Conservation (phyloP, 2,113 vertebrate genomes). For the Amazona guildingii region DNA sequence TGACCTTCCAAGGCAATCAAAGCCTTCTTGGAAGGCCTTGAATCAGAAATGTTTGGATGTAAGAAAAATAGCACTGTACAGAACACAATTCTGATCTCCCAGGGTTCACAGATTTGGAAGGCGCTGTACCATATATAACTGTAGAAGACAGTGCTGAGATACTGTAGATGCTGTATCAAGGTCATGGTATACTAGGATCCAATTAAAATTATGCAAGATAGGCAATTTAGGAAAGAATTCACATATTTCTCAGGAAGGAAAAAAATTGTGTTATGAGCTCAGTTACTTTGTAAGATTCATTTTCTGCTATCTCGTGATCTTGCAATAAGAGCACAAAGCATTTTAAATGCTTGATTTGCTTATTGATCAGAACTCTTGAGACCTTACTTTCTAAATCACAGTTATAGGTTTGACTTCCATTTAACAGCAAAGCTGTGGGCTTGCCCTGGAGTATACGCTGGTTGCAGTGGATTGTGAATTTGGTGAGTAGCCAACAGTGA, state of each 20-base stretch:
- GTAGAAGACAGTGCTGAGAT: conserved; percentile 1
- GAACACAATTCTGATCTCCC: neutral
- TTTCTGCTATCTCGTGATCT: neutral
- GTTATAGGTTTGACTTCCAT: neutral
- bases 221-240: conserved; percentile 23
- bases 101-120: conserved; percentile 32
- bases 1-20: conserved; percentile 25
- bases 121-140: neutral
- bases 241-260: neutral
- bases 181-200: conserved; percentile 21
- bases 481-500: neutral
- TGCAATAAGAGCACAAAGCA: neutral
- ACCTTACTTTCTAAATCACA: neutral
- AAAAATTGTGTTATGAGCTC: neutral
- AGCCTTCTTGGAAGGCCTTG: conserved; percentile 35
- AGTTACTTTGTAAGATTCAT: conserved; percentile 39
- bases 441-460: neutral
- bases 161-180: conserved; percentile 25
- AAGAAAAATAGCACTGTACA: neutral
- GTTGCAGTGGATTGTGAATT: neutral
- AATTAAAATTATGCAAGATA: conserved; percentile 49
- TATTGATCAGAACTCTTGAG: neutral
- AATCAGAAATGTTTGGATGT: neutral
- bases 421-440: neutral
- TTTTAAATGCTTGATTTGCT: neutral